Percentiles rank a stretch among this genome's conserved stretches.
phyloP scores from a whole-genome alignment of 2,113 vertebrate genomes.

The Myrmophylax atrothorax region DNA sequence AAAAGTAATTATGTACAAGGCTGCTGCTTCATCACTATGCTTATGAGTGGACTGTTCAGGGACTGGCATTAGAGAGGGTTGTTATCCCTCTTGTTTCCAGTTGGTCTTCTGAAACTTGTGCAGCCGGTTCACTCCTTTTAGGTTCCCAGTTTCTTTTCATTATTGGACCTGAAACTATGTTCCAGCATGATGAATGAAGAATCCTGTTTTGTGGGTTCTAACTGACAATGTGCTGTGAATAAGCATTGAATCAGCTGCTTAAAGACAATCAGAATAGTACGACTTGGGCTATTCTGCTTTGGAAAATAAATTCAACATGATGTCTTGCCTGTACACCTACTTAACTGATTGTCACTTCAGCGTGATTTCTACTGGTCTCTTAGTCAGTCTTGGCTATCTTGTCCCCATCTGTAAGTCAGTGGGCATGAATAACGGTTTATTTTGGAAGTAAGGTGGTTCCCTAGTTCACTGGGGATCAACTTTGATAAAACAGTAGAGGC shows the following conservation, averaged over 20 bases:
- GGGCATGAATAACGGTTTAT: background rate
- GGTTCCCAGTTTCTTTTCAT: rapidly evolving
- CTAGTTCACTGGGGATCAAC: background rate
- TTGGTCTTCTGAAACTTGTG: background rate
- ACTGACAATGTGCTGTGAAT: background rate
- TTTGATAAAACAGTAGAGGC: background rate
- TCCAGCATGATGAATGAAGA: background rate
- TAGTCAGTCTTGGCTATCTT: background rate
- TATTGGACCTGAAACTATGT: background rate
- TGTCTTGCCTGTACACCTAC: background rate
- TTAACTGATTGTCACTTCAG: background rate
- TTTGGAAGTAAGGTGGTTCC: background rate
- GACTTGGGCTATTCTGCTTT: background rate
- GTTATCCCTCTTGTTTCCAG: background rate
- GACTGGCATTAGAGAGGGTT: background rate
- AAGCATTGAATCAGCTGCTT: background rate
- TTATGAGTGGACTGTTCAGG: rapidly evolving
- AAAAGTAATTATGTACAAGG: background rate
- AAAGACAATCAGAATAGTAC: background rate
- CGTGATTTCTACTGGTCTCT: background rate
- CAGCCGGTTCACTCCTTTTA: background rate
- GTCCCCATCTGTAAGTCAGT: background rate
- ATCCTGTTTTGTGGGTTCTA: background rate
- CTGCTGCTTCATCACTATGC: background rate
- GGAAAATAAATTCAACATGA: background rate